Base-by-base conservation (phyloP, 1,140 invertebrate species). In the Lutraria rhynchaena region DNA sequence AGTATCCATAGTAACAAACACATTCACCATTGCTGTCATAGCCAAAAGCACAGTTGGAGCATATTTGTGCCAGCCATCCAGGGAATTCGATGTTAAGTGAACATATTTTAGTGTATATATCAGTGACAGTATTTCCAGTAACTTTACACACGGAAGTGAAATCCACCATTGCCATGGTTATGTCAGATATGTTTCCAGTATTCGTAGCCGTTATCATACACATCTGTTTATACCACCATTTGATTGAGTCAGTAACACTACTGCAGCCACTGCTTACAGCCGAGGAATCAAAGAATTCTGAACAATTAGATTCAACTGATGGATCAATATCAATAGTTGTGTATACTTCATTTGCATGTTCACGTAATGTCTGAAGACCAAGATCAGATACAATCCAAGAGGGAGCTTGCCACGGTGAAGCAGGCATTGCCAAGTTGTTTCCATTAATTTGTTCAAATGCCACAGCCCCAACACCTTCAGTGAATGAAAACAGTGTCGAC, bases 1-100 rank as follows among this genome's bases (percentile, higher is more conserved):
- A 86, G 77, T 84, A 88, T 19, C 87, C 87, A 65, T 58, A 51
- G 17, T 80, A 80, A 55, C 87, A 88, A 13, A 75, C 22, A 49
- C 87, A 88, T 22, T 35, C 70, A 41, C 51, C 75, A 57, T 55
- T 55, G 2, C 31, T 24, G n/a, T 69, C 37, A 22, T 44, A 69
- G 4, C 87, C 87, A 77, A 86, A 88, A 1, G 19, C n/a, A 44
- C 87, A 88, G 46, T 55, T 61, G 3, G 41, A 53, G 55, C 87
- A 88, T 24, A 73, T 73, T 41, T 75, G 80, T 37, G 60, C 24
- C 0, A 88, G 53, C 87, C 87, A 88, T 15, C 44, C 27, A 17
- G 81, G 87, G 0, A 22, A 35, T 11, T 19, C 63, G 0, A 61
- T 51, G 17, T 61, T 55, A 0, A 81, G 19, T 3, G n/a, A 33